These are phyloP conservation scores for Addax nasomaculatus DNA, from an alignment of 2,113 vertebrate species.

Conservation along the genomic window DNA sequence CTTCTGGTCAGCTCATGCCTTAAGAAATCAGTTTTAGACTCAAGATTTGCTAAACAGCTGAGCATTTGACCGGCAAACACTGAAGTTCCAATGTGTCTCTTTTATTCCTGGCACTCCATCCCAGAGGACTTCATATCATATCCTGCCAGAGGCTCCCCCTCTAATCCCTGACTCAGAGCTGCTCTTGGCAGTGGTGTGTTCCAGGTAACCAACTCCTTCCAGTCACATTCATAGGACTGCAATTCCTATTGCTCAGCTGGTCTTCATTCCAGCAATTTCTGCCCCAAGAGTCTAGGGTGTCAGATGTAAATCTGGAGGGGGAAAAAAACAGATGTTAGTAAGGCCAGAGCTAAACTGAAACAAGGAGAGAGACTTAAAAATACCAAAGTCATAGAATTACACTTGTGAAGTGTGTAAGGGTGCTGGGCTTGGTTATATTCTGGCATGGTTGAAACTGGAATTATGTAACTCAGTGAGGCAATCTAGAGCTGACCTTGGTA, in stretches of 20 bases:
- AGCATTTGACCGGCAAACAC: not conserved
- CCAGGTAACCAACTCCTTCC: not conserved
- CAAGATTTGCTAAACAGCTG: not conserved
- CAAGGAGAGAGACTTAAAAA: not conserved
- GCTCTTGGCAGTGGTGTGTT: not conserved
- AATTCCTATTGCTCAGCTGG: not conserved
- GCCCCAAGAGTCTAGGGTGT: not conserved
- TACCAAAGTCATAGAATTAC: not conserved
- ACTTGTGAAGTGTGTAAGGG: not conserved
- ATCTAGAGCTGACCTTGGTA: not conserved
- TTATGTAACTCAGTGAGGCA: not conserved
- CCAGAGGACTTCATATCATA: not conserved
- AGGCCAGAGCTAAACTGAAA: not conserved
- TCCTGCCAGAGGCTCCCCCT: not conserved
- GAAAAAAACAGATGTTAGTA: not conserved
- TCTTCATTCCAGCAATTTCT: not conserved
- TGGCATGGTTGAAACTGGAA: not conserved
- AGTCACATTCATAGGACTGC: not conserved
- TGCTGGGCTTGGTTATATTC: not conserved
- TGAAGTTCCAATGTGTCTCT: not conserved
- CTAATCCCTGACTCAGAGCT: not conserved
- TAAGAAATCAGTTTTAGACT: not conserved
- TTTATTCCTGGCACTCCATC: not conserved
- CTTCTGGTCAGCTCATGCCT: not conserved
- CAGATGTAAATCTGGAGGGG: not conserved